Evolutionary conservation across 2,113 vertebrate genomes (phyloP), one percentile per base, ranked within the genome.

Genomic region (Siniperca chuatsi): DNA sequence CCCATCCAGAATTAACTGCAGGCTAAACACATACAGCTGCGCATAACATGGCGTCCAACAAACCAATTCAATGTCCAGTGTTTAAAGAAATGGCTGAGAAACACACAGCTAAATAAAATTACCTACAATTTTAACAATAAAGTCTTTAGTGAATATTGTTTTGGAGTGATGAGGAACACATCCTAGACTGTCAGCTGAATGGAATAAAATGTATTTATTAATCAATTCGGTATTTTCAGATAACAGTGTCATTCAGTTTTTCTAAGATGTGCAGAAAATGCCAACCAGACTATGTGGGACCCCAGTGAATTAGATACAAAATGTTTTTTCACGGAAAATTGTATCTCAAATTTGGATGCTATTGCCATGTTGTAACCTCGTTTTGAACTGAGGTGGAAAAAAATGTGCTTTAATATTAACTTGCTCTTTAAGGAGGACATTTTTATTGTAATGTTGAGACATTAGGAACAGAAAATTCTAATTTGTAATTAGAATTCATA

Each of bases 1-100:
- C 89, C 84, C 84, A 88, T 92, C 87, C 81, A 90, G 91, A 87
- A 94, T 92, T 92, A 95, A 93, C 92, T 91, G 89, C 82, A 86
- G 92, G 93, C 90, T 91, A 92, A 93, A 94, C 91, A 89, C 90
- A 86, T 85, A 90, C 88, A 87, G 86, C 84, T 92, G 87, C 37
- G 55, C 70, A 55, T 75, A 83, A 89, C 70, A 75, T 55, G 75
- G 66, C 70, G 48, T 84, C 66, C 85, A 87, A 88, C 86, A 87
- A 90, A 84, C 57, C 82, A 52, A 78, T 62, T 89, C 73, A 77
- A 72, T 57, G 46, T 81, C 85, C 73, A 50, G 61, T 76, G 57
- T 78, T 81, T 83, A 79, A 87, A 83, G 78, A 88, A 74, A 70
- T 54, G 57, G 33, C 73, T 58, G 42, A 80, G 58, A 83, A 75